Evolutionary conservation across 2,888 invertebrate genomes (phyloP).

Genomic region (Limulus polyphemus): DNA sequence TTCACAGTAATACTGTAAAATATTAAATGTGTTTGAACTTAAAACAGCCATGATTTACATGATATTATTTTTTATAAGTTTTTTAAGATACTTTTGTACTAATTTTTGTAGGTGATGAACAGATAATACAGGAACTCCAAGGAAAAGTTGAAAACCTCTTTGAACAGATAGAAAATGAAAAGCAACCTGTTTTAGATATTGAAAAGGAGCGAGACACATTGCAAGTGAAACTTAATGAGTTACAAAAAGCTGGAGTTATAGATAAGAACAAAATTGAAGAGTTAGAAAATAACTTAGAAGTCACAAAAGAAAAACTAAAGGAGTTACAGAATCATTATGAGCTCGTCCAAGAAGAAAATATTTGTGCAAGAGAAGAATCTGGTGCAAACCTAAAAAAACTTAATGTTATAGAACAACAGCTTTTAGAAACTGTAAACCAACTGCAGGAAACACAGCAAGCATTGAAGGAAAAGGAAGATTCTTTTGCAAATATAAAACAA

Average conservation of each 20-base stretch:
- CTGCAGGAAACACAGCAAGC: too few relatives aligned
- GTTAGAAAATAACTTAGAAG: slow-evolving; percentile 37
- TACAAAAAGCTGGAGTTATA: slow-evolving; percentile 43
- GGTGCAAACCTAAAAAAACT: neutral
- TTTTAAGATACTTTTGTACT: too few relatives aligned
- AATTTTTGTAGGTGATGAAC: slow-evolving; percentile 10
- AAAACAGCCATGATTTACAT: too few relatives aligned
- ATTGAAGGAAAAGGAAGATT: too few relatives aligned
- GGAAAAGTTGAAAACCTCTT: slow-evolving; percentile 50
- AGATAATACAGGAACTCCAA: slow-evolving; percentile 39
- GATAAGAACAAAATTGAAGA: slow-evolving; percentile 38
- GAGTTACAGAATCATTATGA: neutral
- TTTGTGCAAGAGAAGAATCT: too few relatives aligned
- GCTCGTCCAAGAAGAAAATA: too few relatives aligned
- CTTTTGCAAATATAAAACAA: too few relatives aligned
- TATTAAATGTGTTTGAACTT: too few relatives aligned
- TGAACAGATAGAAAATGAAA: slow-evolving; percentile 49
- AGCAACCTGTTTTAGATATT: slow-evolving; percentile 49
- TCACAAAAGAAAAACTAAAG: slow-evolving; percentile 8
- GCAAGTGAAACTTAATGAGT: slow-evolving; percentile 47
- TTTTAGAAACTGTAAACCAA: too few relatives aligned
- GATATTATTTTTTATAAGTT: too few relatives aligned
- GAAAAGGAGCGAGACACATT: slow-evolving; percentile 45
- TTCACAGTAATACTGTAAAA: too few relatives aligned
- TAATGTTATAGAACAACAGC: neutral